Base-by-base conservation (phyloP, 2,888 invertebrate species). In the Apodemia zela region DNA sequence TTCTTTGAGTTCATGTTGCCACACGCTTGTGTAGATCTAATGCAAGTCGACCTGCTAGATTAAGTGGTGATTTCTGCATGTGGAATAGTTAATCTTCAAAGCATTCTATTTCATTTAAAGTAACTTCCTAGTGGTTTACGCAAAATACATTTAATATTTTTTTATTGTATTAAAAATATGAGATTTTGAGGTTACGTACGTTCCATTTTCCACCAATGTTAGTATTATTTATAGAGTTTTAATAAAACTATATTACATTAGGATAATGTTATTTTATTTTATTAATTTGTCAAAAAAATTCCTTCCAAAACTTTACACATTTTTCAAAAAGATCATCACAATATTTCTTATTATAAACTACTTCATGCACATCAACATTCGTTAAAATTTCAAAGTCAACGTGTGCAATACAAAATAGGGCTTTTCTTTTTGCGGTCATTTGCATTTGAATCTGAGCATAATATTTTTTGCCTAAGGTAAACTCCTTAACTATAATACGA, bases 381-480 rank as follows among this genome's bases (percentile, higher is more conserved):
- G 38, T 64, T 57, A 60, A 63, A 54, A 49, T 60, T 59, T 67
- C 67, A 60, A 66, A 66, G 25, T 66, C 61, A 21, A 35, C 58
- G 45, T 65, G 45, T 17, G 67, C 64, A 61, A 67, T 51, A 63
- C 63, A 68, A 61, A 66, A 68, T n/a, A 66, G 51, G 15, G 35
- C 65, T 59, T 67, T 64, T 35, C 10, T 35, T 35, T 42, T 35
- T 17, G 60, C 54, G 60, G 61, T 38, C 65, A 65, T 45, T 49
- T 65, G 68, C 42, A 65, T 17, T 47, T 68, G 67, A 59, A 66
- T 65, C 35, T 66, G 68, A 54, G 66, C 66, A 25, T 51, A 66
- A 60, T 63, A 63, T 66, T 63, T 59, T 45, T 64, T 64, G 18
- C 65, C 60, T 60, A 65, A 17, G 29, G 58, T 60, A 38, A n/a